Base-by-base conservation (phyloP, 2,888 invertebrate genomes). In the Platynereis dumerilii region DNA sequence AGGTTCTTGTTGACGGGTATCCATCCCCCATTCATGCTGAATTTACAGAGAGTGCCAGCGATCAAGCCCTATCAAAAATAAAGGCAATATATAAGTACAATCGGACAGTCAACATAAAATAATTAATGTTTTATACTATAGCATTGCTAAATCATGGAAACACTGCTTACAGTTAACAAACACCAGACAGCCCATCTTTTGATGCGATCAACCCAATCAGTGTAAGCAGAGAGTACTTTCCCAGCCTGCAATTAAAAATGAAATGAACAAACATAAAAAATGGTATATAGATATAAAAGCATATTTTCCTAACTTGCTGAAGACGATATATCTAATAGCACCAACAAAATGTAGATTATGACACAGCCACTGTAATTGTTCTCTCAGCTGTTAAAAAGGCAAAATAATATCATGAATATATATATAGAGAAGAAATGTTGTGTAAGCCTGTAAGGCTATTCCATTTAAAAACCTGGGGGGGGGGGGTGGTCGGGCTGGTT, bases 1-100 rank as follows among this genome's bases (percentile, higher is more conserved):
- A 96, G 86, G 82, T 93, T 93, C 86, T 96, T 96, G 81, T 96
- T 96, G 48, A 96, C 87, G 0, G 96, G 96, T 75, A 96, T 90
- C 60, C 90, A 86, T 7, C 93, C 93, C 1, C 91, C 93, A 81
- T 91, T 88, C 83, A 89, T 87, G 0, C 88, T 86, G 84, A 91
- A 93, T 75, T 87, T 81, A 78, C 90, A 91, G 0, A 93, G 86
- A 1, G 91, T 78, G 0, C 90, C 79, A 0, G 91, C 92, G 58
- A 91, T 86, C 0, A 89, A 78, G 15, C 87, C 87, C 83, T 82
- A 56, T n/a, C n/a, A n/a, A n/a, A n/a, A n/a, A n/a, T n/a, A n/a
- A 20, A 54, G 27, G 12, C 7, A 34, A 24, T 2, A 55, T 22
- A 34, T 34, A 34, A 34, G 34, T 34, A 12, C 34, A 34, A 12